Conservation (phyloP, 2,797 vertebrate species). For the Notoglanidium macrostoma region DNA sequence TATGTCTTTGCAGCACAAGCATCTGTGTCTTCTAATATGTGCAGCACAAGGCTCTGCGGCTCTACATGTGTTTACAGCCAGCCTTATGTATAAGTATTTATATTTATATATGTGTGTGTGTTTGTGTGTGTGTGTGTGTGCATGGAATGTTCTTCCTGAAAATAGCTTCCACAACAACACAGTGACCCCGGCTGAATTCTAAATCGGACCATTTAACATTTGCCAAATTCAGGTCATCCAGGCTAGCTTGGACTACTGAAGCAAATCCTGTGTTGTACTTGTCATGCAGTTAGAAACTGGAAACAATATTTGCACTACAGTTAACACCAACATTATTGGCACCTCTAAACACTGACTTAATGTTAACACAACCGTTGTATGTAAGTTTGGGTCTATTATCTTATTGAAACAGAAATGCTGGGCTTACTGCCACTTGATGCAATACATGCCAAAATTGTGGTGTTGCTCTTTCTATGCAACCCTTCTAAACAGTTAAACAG, state of each 20-base stretch:
- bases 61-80: not conserved
- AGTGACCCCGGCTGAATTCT: not conserved
- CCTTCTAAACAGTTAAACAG: not conserved
- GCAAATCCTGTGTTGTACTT: not conserved
- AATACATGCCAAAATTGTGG: not conserved
- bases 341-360: not conserved
- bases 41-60: not conserved
- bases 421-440: not conserved
- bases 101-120: not conserved
- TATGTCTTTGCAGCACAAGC: not conserved
- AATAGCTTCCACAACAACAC: not conserved
- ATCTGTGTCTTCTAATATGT: no score
- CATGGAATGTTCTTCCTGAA: slow-evolving; percentile 12
- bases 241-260: not conserved
- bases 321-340: not conserved
- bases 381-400: not conserved
- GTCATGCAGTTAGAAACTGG: not conserved
- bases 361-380: not conserved
- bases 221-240: not conserved
- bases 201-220: not conserved
- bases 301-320: not conserved
- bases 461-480: not conserved
- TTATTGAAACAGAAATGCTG: not conserved
- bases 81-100: not conserved
- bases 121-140: not conserved